phyloP scores from a whole-genome alignment of 2,888 invertebrate genomes.

The Papilio gigon region DNA sequence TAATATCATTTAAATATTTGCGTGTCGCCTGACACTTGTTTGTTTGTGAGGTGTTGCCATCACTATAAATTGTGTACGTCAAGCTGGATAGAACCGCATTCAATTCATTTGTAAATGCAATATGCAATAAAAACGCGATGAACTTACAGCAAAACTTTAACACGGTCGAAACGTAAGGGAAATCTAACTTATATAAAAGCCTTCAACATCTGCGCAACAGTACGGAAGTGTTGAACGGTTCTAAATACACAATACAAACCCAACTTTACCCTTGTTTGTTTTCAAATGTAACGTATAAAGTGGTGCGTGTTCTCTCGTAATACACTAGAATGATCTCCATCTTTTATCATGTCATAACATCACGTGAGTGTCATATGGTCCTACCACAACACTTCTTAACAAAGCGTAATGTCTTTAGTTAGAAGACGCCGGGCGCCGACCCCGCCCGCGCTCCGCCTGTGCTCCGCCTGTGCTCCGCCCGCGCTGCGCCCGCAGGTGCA shows the following conservation, averaged over 20 bases:
- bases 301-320: too few species aligned
- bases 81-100: neutral
- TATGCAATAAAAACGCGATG: too few species aligned
- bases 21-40: constrained; percentile 39
- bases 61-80: neutral
- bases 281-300: too few species aligned
- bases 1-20: constrained; percentile 42
- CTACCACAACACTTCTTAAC: neutral
- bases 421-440: constrained; percentile 20
- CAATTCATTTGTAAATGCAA: too few species aligned
- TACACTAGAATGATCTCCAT: too few species aligned
- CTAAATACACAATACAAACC: too few species aligned
- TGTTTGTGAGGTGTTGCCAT: constrained; percentile 35
- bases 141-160: neutral
- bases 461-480: neutral
- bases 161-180: neutral
- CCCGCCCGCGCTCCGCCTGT: neutral
- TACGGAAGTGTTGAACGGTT: too few species aligned
- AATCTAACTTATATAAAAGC: too few species aligned
- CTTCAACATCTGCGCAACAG: too few species aligned
- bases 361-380: neutral
- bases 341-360: neutral
- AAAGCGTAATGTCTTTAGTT: neutral
- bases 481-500: constrained; percentile 17
- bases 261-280: too few species aligned